Base-by-base conservation (phyloP, 1,140 invertebrate genomes). In the Procambarus virginalis region DNA sequence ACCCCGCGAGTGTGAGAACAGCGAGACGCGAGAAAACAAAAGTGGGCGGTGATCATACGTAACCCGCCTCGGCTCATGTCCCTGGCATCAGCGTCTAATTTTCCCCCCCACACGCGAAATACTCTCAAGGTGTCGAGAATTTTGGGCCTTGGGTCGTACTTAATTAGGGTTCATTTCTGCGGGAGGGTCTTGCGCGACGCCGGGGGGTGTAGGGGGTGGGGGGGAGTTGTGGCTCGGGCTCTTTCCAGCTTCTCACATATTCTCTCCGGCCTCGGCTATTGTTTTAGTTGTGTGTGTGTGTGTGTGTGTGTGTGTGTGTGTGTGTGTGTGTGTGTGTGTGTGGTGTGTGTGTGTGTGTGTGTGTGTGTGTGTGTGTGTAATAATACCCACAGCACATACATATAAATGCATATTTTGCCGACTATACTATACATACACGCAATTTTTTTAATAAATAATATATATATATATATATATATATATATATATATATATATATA, bases 121-220 rank as follows among this genome's bases (percentile, higher is more conserved):
- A 78, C 80, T 78, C 87, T 89, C 80, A 78, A 89, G 87, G 87
- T 89, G 87, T 89, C 87, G 80, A 17, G 87, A 89, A 89, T 89
- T 89, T 89, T 89, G 87, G 87, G 76, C 81, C 87, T 89, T 89
- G 87, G 87, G 87, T 89, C 87, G 80, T 89, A 89, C 87, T 89
- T 89, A 89, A 89, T 89, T 89, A 89, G 87, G 87, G 87, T 89
- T 89, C 87, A 89, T 77, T 70, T 77, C 86, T 49, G 45, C 45
- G n/a, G 12, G 55, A 58, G 55, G 55, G 6, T 6, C 55, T 58
- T 12, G 12, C 55, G 55, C 60, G 22, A 49, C 86, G 34, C 34
- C 34, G 34, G 34, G 34, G 34, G 34, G 1, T 0, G 34, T 34
- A 1, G 34, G 34, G 34, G 34, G 34, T 12, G 8, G 51, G 51